Base-by-base conservation (phyloP, 2,113 vertebrate genomes). In the Lophotis ruficrista region DNA sequence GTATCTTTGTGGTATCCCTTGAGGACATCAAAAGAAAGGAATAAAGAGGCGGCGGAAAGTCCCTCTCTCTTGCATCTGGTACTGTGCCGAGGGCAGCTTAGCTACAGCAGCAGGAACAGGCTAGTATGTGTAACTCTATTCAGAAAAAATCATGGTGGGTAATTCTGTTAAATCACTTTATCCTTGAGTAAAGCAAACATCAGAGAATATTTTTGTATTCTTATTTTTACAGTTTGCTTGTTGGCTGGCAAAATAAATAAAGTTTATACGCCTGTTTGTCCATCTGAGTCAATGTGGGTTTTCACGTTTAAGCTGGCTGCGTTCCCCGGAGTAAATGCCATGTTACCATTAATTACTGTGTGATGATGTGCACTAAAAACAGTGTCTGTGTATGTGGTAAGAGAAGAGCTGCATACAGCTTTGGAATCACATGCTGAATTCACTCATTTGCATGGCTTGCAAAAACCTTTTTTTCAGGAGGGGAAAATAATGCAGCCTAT, bases 211-310 rank as follows among this genome's bases (percentile, higher is more conserved):
- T 90, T 96, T 94, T 79, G 38, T 89, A 79, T 96, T 94, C 75
- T 95, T 96, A 83, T 77, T 96, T 96, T 96, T 93, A 80, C 78
- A 90, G 73, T 93, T 94, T 94, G 58, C 91, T 87, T 94, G 45
- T 83, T 96, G 90, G 28, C 68, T 93, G 90, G 68, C 82, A 90
- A 95, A 96, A 94, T 83, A 95, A 95, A 82, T 90, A 54, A 61
- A 73, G 82, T 94, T 93, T 91, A 50, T 90, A 41, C 70, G 91
- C 61, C 48, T 93, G 91, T 83, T 91, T 95, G 94, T 97, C 95
- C 92, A 50, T 94, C 75, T 65, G 92, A 94, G 66, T 90, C 95
- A 91, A 58, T 35, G 93, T 62, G 82, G 70, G 92, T 90, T 96
- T 96, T 96, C 90, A 62, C 77, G 82, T 94, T 93, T 94, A 88